Evolutionary conservation across 2,888 invertebrate species (phyloP), one percentile per base, ranked within the genome.

Genomic region (Cepaea hortensis): DNA sequence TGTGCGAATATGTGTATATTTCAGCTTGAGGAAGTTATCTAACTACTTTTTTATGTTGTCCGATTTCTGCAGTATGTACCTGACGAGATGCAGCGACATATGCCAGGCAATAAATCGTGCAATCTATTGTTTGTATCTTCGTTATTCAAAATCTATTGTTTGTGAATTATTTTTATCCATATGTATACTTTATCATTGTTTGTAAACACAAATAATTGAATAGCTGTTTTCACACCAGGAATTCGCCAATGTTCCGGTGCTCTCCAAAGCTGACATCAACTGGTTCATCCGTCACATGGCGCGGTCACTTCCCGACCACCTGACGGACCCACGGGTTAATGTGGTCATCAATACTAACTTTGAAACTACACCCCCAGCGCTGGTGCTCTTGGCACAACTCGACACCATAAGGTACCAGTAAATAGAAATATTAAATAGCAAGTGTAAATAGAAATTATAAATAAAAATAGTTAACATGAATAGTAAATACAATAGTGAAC

Each of bases 281-380:
- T 84, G 84, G 84, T 76, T 84, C 35, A 35, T 73, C 20, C 11
- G 50, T 7, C 7, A 23, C n/a, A 5, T 35, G n/a, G 23, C 6
- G 11, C 15, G 15, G 11, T 11, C 15, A 7, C 72, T 84, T 3
- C 84, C 84, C 1, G 65, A 76, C 46, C 35, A 65, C 13, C 4
- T 75, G 46, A 84, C 55, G 18, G 55, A 84, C 46, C 84, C 84
- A 18, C 61, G 65, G 65, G 48, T 84, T 5, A 84, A 84, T 20
- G n/a, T 3, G 11, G 55, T 84, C 76, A 62, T 61, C 20, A 73
- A 76, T 46, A 84, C 75, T 20, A 76, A 76, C 84, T 2, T 23
- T 1, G 76, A 75, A n/a, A 18, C 76, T 3, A 62, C 84, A 3
- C 76, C 84, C 15, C 23, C 84, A 2, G 65, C 84, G 0, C 65